Evolutionary conservation across 2,797 vertebrate species (phyloP), one percentile per base, ranked within the genome.

Genomic region (Notoglanidium macrostoma): DNA sequence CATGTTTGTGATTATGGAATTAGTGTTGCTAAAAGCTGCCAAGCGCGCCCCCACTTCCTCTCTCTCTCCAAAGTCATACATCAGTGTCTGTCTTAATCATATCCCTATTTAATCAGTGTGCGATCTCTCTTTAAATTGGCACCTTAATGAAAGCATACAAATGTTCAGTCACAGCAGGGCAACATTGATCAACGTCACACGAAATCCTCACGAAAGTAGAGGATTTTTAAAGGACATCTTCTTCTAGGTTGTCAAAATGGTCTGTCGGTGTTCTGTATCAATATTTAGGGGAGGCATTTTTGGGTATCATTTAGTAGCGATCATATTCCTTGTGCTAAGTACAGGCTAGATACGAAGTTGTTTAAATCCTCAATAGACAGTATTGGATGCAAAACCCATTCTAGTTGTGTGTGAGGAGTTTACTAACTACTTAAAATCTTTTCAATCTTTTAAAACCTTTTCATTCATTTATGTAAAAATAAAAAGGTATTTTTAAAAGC

Each of bases 1-100:
- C 84, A 84, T 74, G 72, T 76, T 81, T 84, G 76, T 83, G 55
- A 77, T 78, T 78, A 78, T 61, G 46, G 68, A 76, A 85, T 89
- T 61, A 91, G 86, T 63, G 40, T 59, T 85, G 55, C 86, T 79
- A 59, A 89, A 89, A 78, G 68, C 55, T 10, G 11, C 73, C 80
- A 77, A 87, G 86, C 78, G 46, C 72, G n/a, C 26, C 54, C 51
- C 40, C 40, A 40, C 40, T 40, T 21, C 63, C 73, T 9, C 73
- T n/a, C n/a, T 0, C 65, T 76, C 59, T 80, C 63, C 32, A 68
- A 19, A 88, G 57, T 63, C 82, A 73, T 72, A 29, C 68, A 82
- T 88, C 90, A 86, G 70, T 54, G 61, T 87, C 59, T 59, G 49
- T 32, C 51, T 17, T 82, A 85, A 90, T 83, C 63, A 55, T 61